These are phyloP conservation scores for Frankliniella intonsa DNA, from an alignment of 2,888 invertebrate genomes.

Conservation along the genomic window DNA sequence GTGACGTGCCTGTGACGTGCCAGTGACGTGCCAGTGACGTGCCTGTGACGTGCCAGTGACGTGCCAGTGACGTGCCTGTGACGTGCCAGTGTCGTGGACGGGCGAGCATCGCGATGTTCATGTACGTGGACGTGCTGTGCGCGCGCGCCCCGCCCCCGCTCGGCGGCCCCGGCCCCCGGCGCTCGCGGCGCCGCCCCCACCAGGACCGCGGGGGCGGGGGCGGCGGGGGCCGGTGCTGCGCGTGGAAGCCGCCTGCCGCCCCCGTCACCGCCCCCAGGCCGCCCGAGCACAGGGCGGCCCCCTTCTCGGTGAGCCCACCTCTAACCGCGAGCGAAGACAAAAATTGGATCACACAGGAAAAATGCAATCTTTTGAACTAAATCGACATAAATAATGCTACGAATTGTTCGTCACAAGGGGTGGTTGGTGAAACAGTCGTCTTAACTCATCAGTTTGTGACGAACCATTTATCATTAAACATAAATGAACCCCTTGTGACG, in stretches of 20 bases:
- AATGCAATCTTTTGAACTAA: too few relatives aligned
- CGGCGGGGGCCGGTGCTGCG: background rate
- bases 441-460: too few relatives aligned
- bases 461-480: too few relatives aligned
- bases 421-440: too few relatives aligned
- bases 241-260: constrained; percentile 14
- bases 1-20: too few relatives aligned
- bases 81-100: background rate
- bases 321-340: background rate
- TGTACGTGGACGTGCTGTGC: constrained; percentile 23
- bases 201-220: background rate
- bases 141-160: constrained; percentile 2
- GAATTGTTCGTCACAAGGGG: too few relatives aligned
- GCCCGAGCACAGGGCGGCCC: background rate
- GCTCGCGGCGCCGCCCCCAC: constrained; percentile 18
- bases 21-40: too few relatives aligned
- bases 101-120: background rate
- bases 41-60: too few relatives aligned
- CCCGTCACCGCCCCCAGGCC: background rate
- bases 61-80: too few relatives aligned
- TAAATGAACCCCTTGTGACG: too few relatives aligned
- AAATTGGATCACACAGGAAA: background rate
- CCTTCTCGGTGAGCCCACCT: background rate
- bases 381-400: too few relatives aligned
- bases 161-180: constrained; percentile 1